Conservation (phyloP, 2,113 vertebrate genomes). For the Toxotes jaculatrix region DNA sequence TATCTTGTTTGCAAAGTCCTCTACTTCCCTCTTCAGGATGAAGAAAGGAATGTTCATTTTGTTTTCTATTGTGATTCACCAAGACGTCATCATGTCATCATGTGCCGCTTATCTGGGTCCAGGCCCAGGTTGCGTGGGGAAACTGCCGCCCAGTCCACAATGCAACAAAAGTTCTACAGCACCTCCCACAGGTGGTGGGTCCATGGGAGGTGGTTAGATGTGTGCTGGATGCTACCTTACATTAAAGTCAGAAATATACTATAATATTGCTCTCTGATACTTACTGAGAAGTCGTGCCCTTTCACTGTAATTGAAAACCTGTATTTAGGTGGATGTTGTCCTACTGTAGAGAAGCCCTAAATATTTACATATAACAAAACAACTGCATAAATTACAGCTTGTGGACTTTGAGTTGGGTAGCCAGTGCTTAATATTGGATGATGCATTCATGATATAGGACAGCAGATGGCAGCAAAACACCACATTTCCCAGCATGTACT, state of each 20-base stretch:
- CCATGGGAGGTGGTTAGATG: no score
- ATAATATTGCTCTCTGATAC: no score
- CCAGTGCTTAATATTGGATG: background rate
- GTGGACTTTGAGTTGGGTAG: background rate
- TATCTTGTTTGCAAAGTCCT: slow-evolving; percentile 20
- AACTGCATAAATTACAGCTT: background rate
- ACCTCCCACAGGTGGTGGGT: no score
- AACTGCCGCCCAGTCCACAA: no score
- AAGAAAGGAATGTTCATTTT: background rate
- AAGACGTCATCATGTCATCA: no score
- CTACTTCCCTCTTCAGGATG: slow-evolving; percentile 64
- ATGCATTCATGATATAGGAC: slow-evolving; percentile 4
- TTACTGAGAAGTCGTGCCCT: no score
- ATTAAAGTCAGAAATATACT: background rate
- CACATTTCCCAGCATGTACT: background rate
- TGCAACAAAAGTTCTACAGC: no score
- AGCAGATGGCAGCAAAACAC: slow-evolving; percentile 72
- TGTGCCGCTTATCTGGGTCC: no score
- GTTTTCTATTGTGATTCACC: background rate
- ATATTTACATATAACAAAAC: background rate
- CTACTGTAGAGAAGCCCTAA: no score
- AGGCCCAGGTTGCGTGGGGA: no score
- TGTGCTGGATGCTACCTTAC: background rate
- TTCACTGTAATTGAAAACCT: no score
- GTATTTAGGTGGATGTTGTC: no score